Percentiles rank a stretch among this genome's conserved stretches.
These are phyloP conservation scores for Rhagonycha lutea DNA, from an alignment of 2,888 invertebrate species.

Conservation along the genomic window DNA sequence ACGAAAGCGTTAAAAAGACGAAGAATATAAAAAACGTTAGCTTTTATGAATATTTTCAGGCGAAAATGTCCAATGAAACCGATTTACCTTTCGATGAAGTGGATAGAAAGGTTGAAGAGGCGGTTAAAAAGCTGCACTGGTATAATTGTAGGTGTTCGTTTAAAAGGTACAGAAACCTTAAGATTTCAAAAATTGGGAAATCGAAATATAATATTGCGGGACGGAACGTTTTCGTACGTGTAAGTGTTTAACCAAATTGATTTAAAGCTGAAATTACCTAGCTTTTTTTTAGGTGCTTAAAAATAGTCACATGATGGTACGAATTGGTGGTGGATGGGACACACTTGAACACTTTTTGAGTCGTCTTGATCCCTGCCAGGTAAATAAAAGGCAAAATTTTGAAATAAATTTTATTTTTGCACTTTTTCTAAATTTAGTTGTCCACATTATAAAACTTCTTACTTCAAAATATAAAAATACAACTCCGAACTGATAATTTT, in stretches of 20 bases:
- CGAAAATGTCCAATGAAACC: conserved; percentile 17
- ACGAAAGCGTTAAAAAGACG: neutral
- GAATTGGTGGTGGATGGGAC: conserved; percentile 94
- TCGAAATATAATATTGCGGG: conserved; percentile 87
- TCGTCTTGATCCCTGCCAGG: conserved; percentile 86
- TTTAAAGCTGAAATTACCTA: neutral
- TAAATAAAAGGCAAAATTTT: conserved; percentile 48
- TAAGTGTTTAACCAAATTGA: conserved; percentile 55
- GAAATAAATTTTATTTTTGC: conserved; percentile 41
- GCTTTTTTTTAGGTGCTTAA: conserved; percentile 72
- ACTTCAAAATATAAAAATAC: neutral
- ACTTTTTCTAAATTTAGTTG: neutral
- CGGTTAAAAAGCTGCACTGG: conserved; percentile 72
- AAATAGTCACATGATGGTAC: conserved; percentile 94
- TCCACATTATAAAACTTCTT: neutral
- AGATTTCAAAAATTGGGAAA: conserved; percentile 81
- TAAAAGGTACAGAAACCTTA: conserved; percentile 73
- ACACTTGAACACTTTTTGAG: conserved; percentile 90
- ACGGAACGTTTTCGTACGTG: conserved; percentile 84
- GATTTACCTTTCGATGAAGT: conserved; percentile 57
- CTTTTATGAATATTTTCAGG: conserved; percentile 8
- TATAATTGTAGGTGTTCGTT: conserved; percentile 72
- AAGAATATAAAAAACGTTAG: conserved; percentile 14
- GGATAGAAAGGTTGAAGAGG: conserved; percentile 72
- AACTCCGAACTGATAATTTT: neutral